Evolutionary conservation across 2,797 vertebrate species (phyloP), one percentile per base, ranked within the genome.

Genomic region (Pristis pectinata): DNA sequence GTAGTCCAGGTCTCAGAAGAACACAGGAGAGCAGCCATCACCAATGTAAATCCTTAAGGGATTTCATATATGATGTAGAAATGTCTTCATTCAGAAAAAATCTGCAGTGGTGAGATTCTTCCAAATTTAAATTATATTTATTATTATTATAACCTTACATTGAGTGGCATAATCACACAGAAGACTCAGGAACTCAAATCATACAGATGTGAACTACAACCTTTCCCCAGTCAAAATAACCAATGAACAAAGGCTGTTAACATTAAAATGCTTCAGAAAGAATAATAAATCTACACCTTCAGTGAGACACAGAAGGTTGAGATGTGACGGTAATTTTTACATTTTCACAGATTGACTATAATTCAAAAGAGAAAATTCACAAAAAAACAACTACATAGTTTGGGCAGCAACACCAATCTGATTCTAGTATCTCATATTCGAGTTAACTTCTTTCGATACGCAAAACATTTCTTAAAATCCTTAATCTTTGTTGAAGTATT

Each of bases 391-490:
- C 98, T 98, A 99, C 98, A 98, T 98, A 98, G 99, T 98, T 97
- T 97, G 97, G 97, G 98, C 98, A 98, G 98, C 98, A 98, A 98
- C 97, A 98, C 98, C 97, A 98, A 98, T 98, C 98, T 98, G 98
- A 98, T 98, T 98, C 97, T 98, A 98, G 98, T 98, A 98, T 97
- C 97, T 97, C 56, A 56, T 37, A 70, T 83, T 27, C n/a, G 41
- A 64, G 19, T 44, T 53, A 94, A 53, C 27, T 49, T 13, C 93
- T 93, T 93, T 74, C 34, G 44, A 94, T 30, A 94, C 49, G 70
- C 30, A 94, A 94, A 53, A 34, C 44, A 94, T 15, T 53, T 74
- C n/a, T 56, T 74, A 6, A 56, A 85, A 72, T 67, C n/a, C 59
- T 67, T 64, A 72, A 93, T 49, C 70, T 72, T 94, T 94, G 41